These are phyloP conservation scores for Aurelia coerulea DNA, from an alignment of 30 jellyfish, hydroid and myxozoan genomes.

Conservation along the genomic window DNA sequence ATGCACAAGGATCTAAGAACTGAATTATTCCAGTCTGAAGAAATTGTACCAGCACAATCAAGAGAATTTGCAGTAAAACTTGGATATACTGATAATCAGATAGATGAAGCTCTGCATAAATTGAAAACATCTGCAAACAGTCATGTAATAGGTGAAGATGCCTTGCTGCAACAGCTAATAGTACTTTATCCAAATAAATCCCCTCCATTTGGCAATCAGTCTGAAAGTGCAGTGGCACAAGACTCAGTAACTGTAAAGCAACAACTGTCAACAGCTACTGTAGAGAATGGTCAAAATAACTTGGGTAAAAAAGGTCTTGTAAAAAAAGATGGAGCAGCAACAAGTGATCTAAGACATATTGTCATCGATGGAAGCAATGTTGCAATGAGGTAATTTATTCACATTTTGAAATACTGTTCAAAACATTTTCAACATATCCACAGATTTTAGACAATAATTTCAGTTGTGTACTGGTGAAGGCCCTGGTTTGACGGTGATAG, in stretches of 20 bases:
- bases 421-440: too few relatives aligned
- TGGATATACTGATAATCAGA: constrained; percentile 75
- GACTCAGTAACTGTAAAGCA: constrained; percentile 16
- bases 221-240: constrained; percentile 24
- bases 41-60: constrained; percentile 4
- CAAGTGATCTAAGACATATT: constrained; percentile 56
- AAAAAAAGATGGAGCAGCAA: constrained; percentile 23
- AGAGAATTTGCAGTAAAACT: constrained; percentile 74
- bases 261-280: background rate
- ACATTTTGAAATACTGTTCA: too few relatives aligned
- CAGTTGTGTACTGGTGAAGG: too few relatives aligned
- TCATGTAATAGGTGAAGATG: constrained; percentile 50
- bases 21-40: too few relatives aligned
- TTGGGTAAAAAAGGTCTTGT: constrained; percentile 2
- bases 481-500: too few relatives aligned
- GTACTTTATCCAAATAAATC: constrained; percentile 34
- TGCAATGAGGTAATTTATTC: constrained; percentile 73
- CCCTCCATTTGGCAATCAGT: constrained; percentile 18
- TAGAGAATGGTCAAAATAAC: background rate
- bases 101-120: constrained; percentile 44
- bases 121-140: constrained; percentile 9
- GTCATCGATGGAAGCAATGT: constrained; percentile 97
- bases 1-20: too few relatives aligned
- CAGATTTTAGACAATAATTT: too few relatives aligned
- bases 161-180: constrained; percentile 69